phyloP scores from a whole-genome alignment of 2,797 vertebrate genomes.

The Hafferia zeledoni region DNA sequence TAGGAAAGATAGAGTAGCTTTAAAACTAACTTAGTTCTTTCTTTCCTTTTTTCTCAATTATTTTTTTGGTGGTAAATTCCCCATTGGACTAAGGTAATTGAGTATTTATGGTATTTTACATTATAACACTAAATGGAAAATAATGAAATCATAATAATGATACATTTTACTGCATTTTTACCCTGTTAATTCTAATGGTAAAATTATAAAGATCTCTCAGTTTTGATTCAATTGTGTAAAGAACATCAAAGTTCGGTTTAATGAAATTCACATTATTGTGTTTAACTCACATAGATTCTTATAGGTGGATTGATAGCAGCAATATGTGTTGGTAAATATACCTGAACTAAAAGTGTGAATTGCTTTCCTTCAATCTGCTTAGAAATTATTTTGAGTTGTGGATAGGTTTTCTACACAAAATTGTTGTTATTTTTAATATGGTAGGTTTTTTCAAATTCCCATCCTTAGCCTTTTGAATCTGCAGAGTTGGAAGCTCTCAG shows the following conservation, averaged over 20 bases:
- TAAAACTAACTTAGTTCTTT: not conserved
- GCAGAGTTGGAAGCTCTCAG: not conserved
- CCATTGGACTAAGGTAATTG: not conserved
- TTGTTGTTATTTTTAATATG: not conserved
- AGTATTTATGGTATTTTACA: not conserved
- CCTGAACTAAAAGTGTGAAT: not conserved
- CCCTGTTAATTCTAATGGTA: not conserved
- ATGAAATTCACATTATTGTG: not conserved
- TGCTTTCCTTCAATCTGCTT: not conserved
- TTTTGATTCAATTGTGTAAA: not conserved
- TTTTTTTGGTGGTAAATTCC: not conserved
- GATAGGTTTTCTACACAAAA: not conserved
- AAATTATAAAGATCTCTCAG: not conserved
- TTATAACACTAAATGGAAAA: not conserved
- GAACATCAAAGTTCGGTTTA: not conserved
- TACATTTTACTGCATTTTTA: not conserved
- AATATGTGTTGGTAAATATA: not conserved
- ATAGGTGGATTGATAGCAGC: not conserved
- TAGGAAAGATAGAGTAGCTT: not conserved
- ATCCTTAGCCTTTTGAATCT: not conserved
- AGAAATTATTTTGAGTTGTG: not conserved
- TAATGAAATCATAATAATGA: not conserved
- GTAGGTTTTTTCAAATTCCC: not conserved
- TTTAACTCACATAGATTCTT: not conserved
- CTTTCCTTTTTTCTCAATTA: not conserved